Conservation (phyloP, 2,888 invertebrate species). For the Drosophila picticornis region DNA sequence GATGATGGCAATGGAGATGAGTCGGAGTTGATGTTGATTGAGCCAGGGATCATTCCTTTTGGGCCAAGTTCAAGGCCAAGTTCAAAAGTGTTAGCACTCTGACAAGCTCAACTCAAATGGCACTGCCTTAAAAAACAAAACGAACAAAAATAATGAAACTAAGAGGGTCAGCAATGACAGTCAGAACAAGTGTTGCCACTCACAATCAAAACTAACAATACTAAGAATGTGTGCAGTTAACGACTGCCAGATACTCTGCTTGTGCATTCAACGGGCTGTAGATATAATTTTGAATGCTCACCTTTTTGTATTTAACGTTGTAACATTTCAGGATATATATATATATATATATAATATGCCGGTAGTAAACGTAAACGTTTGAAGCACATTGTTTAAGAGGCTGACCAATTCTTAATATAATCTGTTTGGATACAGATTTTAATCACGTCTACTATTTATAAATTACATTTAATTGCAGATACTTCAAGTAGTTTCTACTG, state of each 20-base stretch:
- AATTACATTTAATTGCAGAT: neutral
- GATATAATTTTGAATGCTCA: neutral
- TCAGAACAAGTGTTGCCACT: constrained; percentile 29
- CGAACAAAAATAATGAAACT: constrained; percentile 1
- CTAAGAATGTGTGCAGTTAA: neutral
- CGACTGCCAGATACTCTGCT: constrained; percentile 17
- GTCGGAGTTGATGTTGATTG: constrained; percentile 7
- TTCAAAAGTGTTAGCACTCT: constrained; percentile 57
- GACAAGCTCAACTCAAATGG: constrained; percentile 40
- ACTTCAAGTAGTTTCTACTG: too few species aligned
- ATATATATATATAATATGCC: too few species aligned
- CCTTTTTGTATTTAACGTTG: too few species aligned
- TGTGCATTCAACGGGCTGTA: neutral
- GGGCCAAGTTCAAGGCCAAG: constrained; percentile 62
- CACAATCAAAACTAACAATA: constrained; percentile 13
- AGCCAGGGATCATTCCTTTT: constrained; percentile 17
- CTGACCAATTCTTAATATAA: neutral
- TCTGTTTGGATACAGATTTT: neutral
- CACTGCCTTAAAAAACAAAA: constrained; percentile 14
- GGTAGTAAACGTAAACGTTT: too few species aligned
- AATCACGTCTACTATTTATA: neutral
- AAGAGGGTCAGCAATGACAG: constrained; percentile 28
- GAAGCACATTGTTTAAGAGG: neutral
- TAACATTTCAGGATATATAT: neutral
- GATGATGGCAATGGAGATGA: constrained; percentile 8